phyloP scores from a whole-genome alignment of 2,888 invertebrate genomes.

The Melanostoma scalare region DNA sequence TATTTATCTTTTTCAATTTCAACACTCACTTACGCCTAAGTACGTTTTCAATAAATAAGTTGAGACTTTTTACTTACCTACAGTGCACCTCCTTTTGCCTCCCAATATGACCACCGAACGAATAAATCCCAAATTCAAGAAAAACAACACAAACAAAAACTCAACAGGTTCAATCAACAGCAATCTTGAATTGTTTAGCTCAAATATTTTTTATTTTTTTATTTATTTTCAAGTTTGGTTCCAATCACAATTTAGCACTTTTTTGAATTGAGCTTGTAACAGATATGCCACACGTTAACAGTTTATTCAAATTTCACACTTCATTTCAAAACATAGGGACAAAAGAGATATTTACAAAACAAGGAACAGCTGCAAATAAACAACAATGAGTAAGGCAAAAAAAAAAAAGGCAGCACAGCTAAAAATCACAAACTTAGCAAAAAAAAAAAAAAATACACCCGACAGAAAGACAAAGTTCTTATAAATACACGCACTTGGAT shows the following conservation, averaged over 20 bases:
- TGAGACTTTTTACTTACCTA: slow-evolving; percentile 57
- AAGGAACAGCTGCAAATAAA: slow-evolving; percentile 67
- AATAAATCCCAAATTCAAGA: slow-evolving; percentile 58
- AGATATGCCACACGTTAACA: slow-evolving; percentile 24
- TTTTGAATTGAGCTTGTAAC: slow-evolving; percentile 13
- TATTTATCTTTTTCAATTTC: slow-evolving; percentile 38
- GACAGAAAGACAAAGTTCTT: slow-evolving; percentile 3
- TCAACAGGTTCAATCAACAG: slow-evolving; percentile 57
- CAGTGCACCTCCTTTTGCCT: slow-evolving; percentile 51
- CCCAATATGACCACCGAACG: slow-evolving; percentile 13
- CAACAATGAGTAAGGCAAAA: slow-evolving; percentile 16
- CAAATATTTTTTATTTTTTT: slow-evolving; percentile 16
- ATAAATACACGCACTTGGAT: slow-evolving; percentile 43
- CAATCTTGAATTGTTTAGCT: slow-evolving; percentile 38
- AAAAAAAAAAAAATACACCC: slow-evolving; percentile 36
- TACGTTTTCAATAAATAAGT: slow-evolving; percentile 33
- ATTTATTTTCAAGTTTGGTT: slow-evolving; percentile 12
- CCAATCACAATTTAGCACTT: slow-evolving; percentile 53
- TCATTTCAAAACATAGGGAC: slow-evolving; percentile 48
- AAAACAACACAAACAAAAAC: slow-evolving; percentile 13
- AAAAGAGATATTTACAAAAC: slow-evolving; percentile 62
- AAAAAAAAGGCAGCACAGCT: slow-evolving; percentile 38
- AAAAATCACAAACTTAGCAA: slow-evolving; percentile 58
- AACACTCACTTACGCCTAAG: slow-evolving; percentile 30
- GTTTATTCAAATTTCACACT: slow-evolving; percentile 44